These are phyloP conservation scores for Poeciliopsis paucimaculata DNA, from an alignment of 2,797 vertebrate species.

Conservation along the genomic window DNA sequence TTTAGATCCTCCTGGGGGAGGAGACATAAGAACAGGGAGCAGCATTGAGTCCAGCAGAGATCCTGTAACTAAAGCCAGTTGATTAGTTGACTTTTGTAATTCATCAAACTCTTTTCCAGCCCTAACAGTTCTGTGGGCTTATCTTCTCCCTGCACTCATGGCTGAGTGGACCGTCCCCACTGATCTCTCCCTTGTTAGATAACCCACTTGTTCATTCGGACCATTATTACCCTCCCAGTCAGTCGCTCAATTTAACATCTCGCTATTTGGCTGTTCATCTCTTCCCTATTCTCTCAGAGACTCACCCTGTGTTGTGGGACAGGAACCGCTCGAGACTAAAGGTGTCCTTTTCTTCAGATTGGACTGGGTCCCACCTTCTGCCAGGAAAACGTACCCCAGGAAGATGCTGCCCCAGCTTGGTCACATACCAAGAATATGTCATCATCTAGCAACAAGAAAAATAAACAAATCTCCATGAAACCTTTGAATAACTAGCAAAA, in stretches of 20 bases:
- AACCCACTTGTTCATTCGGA: conserved; percentile 66
- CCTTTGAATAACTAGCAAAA: background rate
- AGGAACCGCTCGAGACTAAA: conserved; percentile 94
- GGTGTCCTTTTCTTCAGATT: conserved; percentile 75
- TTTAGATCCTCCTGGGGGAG: conserved; percentile 44
- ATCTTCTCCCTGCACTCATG: conserved; percentile 66
- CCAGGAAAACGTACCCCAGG: conserved; percentile 89
- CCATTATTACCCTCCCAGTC: conserved; percentile 58
- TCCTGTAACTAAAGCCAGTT: conserved; percentile 73
- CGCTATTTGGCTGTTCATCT: conserved; percentile 41
- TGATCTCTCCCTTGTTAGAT: conserved; percentile 73
- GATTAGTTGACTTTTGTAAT: conserved; percentile 69
- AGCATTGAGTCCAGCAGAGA: conserved; percentile 52
- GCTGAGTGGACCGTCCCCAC: conserved; percentile 50
- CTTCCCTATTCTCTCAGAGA: conserved; percentile 24
- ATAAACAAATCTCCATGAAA: conserved; percentile 18
- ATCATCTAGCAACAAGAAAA: conserved; percentile 86
- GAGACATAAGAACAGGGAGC: conserved; percentile 54
- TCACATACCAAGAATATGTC: conserved; percentile 96
- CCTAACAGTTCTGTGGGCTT: conserved; percentile 62
- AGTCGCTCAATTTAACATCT: conserved; percentile 42
- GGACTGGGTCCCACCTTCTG: conserved; percentile 86
- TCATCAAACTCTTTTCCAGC: conserved; percentile 74
- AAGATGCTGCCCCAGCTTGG: conserved; percentile 88
- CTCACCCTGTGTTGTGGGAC: conserved; percentile 91